Evolutionary conservation across 2,113 vertebrate species (phyloP).

Genomic region (Dolichallabes microphthalmus): DNA sequence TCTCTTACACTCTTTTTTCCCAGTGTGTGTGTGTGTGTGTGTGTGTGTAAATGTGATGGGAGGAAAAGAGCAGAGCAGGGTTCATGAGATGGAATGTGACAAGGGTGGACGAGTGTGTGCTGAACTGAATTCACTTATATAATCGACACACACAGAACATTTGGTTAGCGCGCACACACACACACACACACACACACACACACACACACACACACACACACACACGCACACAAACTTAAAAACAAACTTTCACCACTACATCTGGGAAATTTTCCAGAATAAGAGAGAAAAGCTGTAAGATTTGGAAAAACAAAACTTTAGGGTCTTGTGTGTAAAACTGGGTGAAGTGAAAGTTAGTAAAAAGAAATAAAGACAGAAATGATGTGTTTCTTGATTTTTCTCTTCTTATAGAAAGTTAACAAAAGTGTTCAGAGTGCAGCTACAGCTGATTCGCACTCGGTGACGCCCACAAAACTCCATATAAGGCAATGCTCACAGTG

Average conservation of each 20-base stretch:
- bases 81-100: not conserved
- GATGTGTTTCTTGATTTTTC: not conserved
- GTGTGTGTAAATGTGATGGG: not conserved
- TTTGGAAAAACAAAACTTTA: not conserved
- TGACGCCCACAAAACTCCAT: not conserved
- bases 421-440: not conserved
- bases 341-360: not conserved
- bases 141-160: constrained; percentile 50
- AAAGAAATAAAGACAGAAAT: not conserved
- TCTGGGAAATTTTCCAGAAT: not conserved
- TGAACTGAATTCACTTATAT: constrained; percentile 13
- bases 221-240: not conserved
- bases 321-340: no score
- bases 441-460: not conserved
- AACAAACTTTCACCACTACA: not conserved
- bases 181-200: constrained; percentile 13
- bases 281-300: no score
- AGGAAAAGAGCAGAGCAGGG: not conserved
- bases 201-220: constrained; percentile 9
- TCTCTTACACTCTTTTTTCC: no score
- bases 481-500: not conserved
- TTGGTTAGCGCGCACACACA: not conserved
- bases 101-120: not conserved
- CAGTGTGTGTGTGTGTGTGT: not conserved
- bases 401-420: not conserved